phyloP scores from a whole-genome alignment of 2,797 vertebrate genomes.

The Neosilurus mollespiculum region DNA sequence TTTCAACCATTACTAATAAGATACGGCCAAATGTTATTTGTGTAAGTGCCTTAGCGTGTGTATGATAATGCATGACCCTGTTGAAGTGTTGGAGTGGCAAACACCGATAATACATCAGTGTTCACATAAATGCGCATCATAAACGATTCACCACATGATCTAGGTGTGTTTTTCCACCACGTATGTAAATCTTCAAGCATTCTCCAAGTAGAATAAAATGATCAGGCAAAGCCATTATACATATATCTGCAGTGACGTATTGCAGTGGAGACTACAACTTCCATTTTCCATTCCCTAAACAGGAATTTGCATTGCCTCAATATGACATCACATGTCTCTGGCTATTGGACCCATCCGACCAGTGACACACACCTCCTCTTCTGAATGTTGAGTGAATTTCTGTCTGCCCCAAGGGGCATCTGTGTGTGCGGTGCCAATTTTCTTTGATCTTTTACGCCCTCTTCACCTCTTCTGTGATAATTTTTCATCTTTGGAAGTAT shows the following conservation, averaged over 20 bases:
- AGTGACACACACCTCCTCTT: slow-evolving; percentile 20
- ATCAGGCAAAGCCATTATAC: not conserved
- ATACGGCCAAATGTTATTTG: not conserved
- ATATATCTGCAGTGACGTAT: not conserved
- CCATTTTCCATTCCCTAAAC: slow-evolving; percentile 8
- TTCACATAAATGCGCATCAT: not conserved
- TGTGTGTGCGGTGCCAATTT: slow-evolving; percentile 16
- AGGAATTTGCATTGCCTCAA: not conserved
- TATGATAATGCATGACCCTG: not conserved
- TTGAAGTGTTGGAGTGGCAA: not conserved
- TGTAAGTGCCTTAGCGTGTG: not conserved
- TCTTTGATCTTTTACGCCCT: slow-evolving; percentile 24
- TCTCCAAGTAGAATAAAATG: not conserved
- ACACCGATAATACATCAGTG: not conserved
- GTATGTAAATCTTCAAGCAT: not conserved
- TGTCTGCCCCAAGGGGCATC: slow-evolving; percentile 51
- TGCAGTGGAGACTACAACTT: not conserved
- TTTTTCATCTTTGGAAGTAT: slow-evolving; percentile 29
- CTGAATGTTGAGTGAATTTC: slow-evolving; percentile 42
- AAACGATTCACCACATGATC: not conserved
- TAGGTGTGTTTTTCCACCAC: not conserved
- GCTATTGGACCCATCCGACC: slow-evolving; percentile 3
- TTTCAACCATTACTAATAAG: not conserved
- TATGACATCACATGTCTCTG: slow-evolving; percentile 17
- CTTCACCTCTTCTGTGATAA: slow-evolving; percentile 22